phyloP scores from a whole-genome alignment of 2,888 invertebrate genomes.

The Endotricha flammealis region DNA sequence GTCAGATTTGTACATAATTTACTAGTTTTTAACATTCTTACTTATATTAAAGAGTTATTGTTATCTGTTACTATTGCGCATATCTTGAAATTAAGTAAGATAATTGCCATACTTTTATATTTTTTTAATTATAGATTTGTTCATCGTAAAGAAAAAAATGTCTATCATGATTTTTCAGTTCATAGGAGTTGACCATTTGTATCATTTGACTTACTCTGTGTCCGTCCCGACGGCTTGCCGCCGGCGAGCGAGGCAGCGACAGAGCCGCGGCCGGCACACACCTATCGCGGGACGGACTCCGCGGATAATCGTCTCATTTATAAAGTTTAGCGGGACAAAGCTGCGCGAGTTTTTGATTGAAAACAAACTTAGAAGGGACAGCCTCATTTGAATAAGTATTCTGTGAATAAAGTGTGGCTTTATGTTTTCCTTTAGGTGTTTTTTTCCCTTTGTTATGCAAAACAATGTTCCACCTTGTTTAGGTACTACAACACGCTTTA shows the following conservation, averaged over 20 bases:
- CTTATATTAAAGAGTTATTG: no score
- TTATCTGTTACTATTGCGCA: no score
- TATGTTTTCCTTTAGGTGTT: slow-evolving; percentile 78
- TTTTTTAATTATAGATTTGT: no score
- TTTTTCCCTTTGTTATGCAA: slow-evolving; percentile 78
- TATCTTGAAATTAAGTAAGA: no score
- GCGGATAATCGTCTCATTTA: slow-evolving; percentile 78
- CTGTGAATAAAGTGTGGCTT: slow-evolving; percentile 78
- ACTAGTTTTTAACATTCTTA: no score
- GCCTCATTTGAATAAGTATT: slow-evolving; percentile 79
- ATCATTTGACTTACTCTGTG: neutral
- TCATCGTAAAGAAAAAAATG: no score
- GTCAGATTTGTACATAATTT: no score
- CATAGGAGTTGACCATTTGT: neutral
- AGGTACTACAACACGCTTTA: slow-evolving; percentile 78
- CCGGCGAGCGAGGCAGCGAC: slow-evolving; percentile 17
- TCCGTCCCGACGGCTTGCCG: slow-evolving; percentile 11
- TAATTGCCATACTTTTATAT: no score
- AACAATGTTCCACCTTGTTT: slow-evolving; percentile 79
- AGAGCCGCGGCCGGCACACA: slow-evolving; percentile 38
- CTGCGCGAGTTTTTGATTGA: slow-evolving; percentile 78
- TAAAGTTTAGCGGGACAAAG: slow-evolving; percentile 77
- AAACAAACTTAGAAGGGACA: slow-evolving; percentile 79
- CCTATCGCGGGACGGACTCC: slow-evolving; percentile 56
- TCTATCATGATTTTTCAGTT: neutral